Base-by-base conservation (phyloP, 2,797 vertebrate species). In the Rhynchonycteris naso region DNA sequence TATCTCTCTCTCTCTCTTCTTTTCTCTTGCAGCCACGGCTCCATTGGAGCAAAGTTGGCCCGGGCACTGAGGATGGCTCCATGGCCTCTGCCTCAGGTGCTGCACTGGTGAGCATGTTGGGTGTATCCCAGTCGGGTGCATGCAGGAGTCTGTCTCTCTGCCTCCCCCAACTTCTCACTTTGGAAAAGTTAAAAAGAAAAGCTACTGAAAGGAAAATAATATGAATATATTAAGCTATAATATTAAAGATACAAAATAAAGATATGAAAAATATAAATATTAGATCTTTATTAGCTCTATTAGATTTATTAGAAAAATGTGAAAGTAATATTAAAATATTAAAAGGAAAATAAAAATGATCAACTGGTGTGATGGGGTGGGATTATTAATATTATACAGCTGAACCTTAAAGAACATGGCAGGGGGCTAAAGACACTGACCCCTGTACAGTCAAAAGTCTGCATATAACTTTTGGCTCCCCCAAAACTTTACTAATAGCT, bases 271-370 rank as follows among this genome's bases (percentile, higher is more conserved):
- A 54, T 24, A 30, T 76, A 76, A 76, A 76, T 33, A 22, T 54
- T 75, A 74, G 16, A n/a, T 54, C 30, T 75, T 75, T 75, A 75
- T 38, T 69, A 69, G 33, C 35, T 69, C 33, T 69, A 69, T 75
- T 75, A 75, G 72, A 54, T 50, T 47, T 65, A 65, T 47, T 50
- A 50, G 59, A 65, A 82, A 65, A 28, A n/a, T 50, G 22, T 50
- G 28, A 65, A 80, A 65, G 19, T 65, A 81, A 81, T n/a, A 63
- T 47, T 65, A n/a, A 82, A 82, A n/a, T 82, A 19, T n/a, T 82
- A 50, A 65, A 83, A 83, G 16, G 15, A 85, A 81, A 61, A 83
- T 93, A 86, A 65, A 89, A 93, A 72, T 68, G 6, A 59, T 61
- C 22, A 81, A 22, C n/a, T 11, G 5, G 15, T 84, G 11, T 83